Evolutionary conservation across 2,797 vertebrate species (phyloP), one percentile per base, ranked within the genome.

Genomic region (Premnoplex brunnescens): DNA sequence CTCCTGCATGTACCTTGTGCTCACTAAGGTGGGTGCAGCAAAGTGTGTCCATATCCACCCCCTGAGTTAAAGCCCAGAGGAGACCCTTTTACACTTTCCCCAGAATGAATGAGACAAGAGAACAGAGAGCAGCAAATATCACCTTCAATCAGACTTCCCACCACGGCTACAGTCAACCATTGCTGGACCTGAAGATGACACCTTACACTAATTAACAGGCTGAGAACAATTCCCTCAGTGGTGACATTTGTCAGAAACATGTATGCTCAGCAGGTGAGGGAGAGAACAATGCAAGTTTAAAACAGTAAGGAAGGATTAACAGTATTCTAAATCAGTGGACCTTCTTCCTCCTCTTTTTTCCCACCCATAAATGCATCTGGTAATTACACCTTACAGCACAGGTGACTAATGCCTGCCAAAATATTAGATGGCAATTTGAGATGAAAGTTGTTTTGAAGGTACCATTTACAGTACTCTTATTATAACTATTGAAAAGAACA

Each of bases 381-480:
- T 88, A 92, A 96, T 94, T 89, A 89, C 1, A 84, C 39, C 88
- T 73, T 66, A 16, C 27, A 88, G 85, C 41, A 62, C 24, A 60
- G 63, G 83, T 95, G 83, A 95, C 74, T 86, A 88, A 89, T n/a
- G 66, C 72, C 68, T 88, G 89, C 68, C 95, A 94, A 94, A 93
- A 93, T 58, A 89, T 58, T 74, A 68, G 46, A 58, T 55, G 87
- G 68, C 81, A 84, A 66, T 83, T 81, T 39, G 62, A 88, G 76
- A 92, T 91, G 54, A 81, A 92, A 96, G 93, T 15, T 86, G 48
- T 91, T 92, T 30, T 9, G 60, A 79, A 91, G 82, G 66, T 39
- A 91, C 62, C 85, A 84, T 76, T 93, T 95, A 68, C 75, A 62
- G 69, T 1, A 28, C 73, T 78, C 68, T 43, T 46, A 67, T 69